A percentile compares a stretch with the other conserved stretches of the same genome.
Conservation (phyloP, 1,140 invertebrate species). For the Steinernema feltiae region DNA sequence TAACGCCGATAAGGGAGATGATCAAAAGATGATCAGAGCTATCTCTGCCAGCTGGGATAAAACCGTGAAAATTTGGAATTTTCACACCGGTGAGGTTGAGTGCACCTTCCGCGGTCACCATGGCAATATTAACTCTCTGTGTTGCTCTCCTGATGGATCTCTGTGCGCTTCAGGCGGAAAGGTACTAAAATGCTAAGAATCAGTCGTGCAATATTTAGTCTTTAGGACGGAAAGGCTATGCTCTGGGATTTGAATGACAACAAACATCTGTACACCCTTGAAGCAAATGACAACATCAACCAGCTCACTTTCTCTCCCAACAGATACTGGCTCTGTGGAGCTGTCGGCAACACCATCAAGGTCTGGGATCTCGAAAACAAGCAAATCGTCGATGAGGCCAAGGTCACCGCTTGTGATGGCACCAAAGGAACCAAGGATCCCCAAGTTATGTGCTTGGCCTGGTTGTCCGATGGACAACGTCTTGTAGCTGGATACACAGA, state of each 20-base stretch:
- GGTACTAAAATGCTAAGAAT: no score
- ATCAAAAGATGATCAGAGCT: slow-evolving; percentile 87
- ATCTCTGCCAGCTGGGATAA: slow-evolving; percentile 95
- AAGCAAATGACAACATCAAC: slow-evolving; percentile 94
- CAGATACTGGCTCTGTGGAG: slow-evolving; percentile 96
- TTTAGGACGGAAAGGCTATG: slow-evolving; percentile 79
- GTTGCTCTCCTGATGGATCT: no score
- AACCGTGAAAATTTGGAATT: slow-evolving; percentile 77
- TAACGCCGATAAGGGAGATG: slow-evolving; percentile 60
- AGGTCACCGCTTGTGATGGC: slow-evolving; percentile 84
- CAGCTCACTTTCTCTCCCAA: slow-evolving; percentile 95
- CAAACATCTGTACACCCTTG: slow-evolving; percentile 89
- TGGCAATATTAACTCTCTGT: no score
- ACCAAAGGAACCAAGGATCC: slow-evolving; percentile 67
- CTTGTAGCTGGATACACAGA: slow-evolving; percentile 96
- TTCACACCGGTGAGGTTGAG: no score
- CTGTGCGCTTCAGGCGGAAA: no score
- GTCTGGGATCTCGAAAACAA: slow-evolving; percentile 99
- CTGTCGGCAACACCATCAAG: slow-evolving; percentile 89
- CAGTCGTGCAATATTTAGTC: no score
- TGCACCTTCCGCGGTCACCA: no score
- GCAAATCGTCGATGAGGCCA: slow-evolving; percentile 93
- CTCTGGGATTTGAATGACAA: no score
- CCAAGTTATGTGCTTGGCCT: slow-evolving; percentile 88
- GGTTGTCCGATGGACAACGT: slow-evolving; percentile 96